These are phyloP conservation scores for Campoletis raptor DNA, from an alignment of 2,888 invertebrate species.

Conservation along the genomic window DNA sequence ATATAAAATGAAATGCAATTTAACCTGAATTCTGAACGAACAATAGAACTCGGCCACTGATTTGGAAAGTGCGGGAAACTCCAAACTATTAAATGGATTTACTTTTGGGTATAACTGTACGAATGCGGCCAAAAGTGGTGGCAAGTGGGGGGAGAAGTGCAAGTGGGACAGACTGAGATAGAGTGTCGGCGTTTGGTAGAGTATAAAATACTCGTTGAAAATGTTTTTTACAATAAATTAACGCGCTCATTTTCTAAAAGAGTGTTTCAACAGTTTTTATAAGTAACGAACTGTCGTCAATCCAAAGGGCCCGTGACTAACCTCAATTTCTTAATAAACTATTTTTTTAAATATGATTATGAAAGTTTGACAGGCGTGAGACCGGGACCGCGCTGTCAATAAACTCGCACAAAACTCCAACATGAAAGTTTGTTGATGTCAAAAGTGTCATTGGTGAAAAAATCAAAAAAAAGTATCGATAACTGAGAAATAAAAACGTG, in stretches of 20 bases:
- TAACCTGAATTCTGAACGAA: neutral
- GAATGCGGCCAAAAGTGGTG: neutral
- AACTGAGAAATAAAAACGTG: neutral
- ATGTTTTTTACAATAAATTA: neutral
- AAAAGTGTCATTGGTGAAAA: neutral
- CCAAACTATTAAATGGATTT: neutral
- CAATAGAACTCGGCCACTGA: neutral
- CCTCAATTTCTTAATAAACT: neutral
- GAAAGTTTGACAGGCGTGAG: slow-evolving; percentile 57
- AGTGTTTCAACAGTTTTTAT: neutral
- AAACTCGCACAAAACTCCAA: slow-evolving; percentile 12
- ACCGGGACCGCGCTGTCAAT: slow-evolving; percentile 29
- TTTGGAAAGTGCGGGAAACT: neutral
- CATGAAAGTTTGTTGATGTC: slow-evolving; percentile 45
- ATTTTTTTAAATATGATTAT: neutral
- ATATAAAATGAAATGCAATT: neutral
- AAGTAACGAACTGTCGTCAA: neutral
- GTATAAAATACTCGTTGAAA: neutral
- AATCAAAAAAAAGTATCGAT: neutral
- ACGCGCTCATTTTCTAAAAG: neutral
- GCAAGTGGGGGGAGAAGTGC: neutral
- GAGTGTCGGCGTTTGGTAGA: neutral
- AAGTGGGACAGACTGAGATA: neutral
- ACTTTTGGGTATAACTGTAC: neutral
- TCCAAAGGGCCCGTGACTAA: neutral